phyloP scores from a whole-genome alignment of 2,113 vertebrate genomes.

The Diadophis punctatus region DNA sequence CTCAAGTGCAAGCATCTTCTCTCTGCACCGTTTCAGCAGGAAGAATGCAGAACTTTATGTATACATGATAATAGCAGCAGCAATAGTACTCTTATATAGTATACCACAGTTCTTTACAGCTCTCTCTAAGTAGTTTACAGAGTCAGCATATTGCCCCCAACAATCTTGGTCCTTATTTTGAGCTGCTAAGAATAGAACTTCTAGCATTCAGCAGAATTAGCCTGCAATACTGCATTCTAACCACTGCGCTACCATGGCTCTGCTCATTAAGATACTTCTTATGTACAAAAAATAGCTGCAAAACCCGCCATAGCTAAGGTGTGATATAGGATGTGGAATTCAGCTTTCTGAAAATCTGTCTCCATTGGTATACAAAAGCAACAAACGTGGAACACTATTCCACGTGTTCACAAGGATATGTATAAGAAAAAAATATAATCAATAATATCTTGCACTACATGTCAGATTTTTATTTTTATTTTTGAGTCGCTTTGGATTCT shows the following conservation, averaged over 20 bases:
- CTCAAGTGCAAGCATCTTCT: too few species aligned
- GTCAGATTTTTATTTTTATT: not conserved
- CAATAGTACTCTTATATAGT: too few species aligned
- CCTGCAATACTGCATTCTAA: too few species aligned
- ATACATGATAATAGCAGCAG: not conserved
- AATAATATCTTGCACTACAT: not conserved
- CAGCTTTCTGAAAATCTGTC: not conserved
- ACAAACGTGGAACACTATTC: not conserved
- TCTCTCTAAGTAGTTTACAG: too few species aligned
- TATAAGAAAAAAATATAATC: not conserved
- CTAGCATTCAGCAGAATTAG: too few species aligned
- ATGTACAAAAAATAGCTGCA: not conserved
- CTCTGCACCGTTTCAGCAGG: not conserved
- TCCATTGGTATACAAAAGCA: not conserved
- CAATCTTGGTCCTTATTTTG: too few species aligned
- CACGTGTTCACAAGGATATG: not conserved
- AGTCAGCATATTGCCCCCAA: too few species aligned
- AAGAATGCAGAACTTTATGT: not conserved
- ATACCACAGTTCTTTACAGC: too few species aligned
- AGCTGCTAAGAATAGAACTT: too few species aligned
- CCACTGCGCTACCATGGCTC: too few species aligned
- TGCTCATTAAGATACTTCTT: not conserved
- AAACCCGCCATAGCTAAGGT: not conserved
- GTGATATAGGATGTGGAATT: too few species aligned
- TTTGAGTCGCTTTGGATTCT: not conserved